Conservation (phyloP, 1,140 invertebrate species). For the Matsumurasca onukii region DNA sequence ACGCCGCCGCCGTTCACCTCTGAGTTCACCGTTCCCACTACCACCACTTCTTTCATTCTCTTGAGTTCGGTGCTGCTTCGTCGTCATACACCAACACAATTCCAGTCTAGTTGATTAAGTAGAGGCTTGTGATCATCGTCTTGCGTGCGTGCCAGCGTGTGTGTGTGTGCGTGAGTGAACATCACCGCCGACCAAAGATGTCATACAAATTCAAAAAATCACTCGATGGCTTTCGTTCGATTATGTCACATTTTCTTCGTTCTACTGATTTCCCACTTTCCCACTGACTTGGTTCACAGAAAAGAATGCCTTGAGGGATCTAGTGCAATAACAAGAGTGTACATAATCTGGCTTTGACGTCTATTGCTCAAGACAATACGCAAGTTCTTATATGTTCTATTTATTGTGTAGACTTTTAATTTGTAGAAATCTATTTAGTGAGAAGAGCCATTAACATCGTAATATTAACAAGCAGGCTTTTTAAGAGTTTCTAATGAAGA, state of each 20-base stretch:
- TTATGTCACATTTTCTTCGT: too few species aligned
- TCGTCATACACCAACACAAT: conserved; percentile 21
- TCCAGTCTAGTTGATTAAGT: conserved; percentile 27
- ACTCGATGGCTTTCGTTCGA: background rate
- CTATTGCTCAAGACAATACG: too few species aligned
- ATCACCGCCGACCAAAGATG: conserved; percentile 10
- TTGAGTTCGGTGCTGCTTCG: conserved; percentile 26
- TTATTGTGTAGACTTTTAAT: too few species aligned
- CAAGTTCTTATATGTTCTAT: too few species aligned
- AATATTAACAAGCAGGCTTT: too few species aligned
- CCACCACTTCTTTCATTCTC: conserved; percentile 12
- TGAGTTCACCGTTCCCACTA: background rate
- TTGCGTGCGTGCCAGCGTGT: conserved; percentile 15
- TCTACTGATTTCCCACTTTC: too few species aligned
- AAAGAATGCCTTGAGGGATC: conserved; percentile 17
- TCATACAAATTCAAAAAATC: background rate
- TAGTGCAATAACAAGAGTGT: conserved; percentile 12
- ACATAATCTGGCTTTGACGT: conserved; percentile 7
- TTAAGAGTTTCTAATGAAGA: too few species aligned
- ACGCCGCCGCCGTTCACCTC: background rate
- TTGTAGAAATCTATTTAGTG: too few species aligned
- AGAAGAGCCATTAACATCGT: too few species aligned
- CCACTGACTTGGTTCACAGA: background rate
- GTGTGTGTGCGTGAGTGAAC: background rate
- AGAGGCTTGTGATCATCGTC: conserved; percentile 8